Percentiles rank a stretch among this genome's conserved stretches.
Conservation (phyloP, 1,140 invertebrate genomes). For the honey bee (Apis mellifera) region DNA sequence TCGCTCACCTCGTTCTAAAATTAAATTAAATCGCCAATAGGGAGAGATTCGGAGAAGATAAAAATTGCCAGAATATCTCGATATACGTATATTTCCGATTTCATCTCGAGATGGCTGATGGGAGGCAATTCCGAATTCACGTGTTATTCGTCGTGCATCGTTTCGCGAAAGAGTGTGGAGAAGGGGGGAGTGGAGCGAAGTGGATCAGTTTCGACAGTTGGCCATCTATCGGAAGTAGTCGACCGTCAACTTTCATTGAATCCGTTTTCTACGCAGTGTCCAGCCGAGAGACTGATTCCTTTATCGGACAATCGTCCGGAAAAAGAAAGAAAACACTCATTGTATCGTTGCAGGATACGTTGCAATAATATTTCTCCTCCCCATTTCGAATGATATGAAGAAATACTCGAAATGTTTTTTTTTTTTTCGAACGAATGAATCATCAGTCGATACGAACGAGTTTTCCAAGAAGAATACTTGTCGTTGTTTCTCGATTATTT, state of each 20-base stretch:
- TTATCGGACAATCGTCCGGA: slow-evolving; percentile 4
- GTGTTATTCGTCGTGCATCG: neutral
- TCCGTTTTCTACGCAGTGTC: slow-evolving; percentile 28
- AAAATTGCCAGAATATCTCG: too few species aligned
- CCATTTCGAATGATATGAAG: too few species aligned
- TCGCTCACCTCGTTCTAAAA: neutral
- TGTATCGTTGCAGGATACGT: slow-evolving; percentile 3
- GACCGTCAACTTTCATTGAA: slow-evolving; percentile 34
- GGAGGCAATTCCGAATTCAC: too few species aligned
- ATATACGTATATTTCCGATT: too few species aligned
- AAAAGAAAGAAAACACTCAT: too few species aligned
- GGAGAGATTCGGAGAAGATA: too few species aligned
- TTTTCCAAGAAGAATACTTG: too few species aligned
- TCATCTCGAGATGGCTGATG: too few species aligned
- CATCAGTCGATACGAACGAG: neutral
- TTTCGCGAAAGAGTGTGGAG: too few species aligned
- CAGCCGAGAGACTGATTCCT: slow-evolving; percentile 10
- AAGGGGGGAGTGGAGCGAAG: too few species aligned
- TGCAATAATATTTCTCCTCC: neutral
- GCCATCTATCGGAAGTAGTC: neutral
- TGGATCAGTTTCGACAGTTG: neutral
- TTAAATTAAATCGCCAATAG: too few species aligned
- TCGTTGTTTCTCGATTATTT: too few species aligned
- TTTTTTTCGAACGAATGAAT: neutral
- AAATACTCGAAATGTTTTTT: neutral